Percentiles rank a stretch among this genome's conserved stretches.
Evolutionary conservation across 2,797 vertebrate genomes (phyloP).

Genomic region (Coracias cyanogaster): DNA sequence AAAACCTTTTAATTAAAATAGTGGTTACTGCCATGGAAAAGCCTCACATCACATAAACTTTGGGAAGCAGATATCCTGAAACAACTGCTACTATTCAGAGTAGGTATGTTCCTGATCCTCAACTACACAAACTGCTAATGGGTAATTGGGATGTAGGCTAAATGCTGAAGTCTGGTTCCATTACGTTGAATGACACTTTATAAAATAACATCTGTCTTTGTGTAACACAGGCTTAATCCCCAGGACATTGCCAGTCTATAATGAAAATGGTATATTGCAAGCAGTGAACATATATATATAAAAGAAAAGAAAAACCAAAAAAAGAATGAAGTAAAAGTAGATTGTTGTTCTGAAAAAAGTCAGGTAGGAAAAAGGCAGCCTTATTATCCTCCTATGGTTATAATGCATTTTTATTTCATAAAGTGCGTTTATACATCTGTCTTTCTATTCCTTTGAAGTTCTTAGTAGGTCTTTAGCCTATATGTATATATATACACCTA

Average conservation of each 20-base stretch:
- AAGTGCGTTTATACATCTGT: not conserved
- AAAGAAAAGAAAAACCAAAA: no score
- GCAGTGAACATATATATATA: not conserved
- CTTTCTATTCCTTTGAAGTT: not conserved
- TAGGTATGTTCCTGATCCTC: conserved; percentile 3
- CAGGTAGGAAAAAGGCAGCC: not conserved
- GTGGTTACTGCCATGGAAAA: not conserved
- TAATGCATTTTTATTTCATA: not conserved
- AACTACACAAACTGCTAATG: conserved; percentile 19
- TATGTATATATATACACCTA: no score
- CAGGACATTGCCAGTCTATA: not conserved
- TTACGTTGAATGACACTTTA: conserved; percentile 32
- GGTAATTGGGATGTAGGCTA: conserved; percentile 27
- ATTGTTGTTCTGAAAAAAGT: not conserved
- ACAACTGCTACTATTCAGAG: not conserved
- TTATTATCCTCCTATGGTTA: not conserved
- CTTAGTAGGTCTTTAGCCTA: not conserved
- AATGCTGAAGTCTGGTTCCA: conserved; percentile 36
- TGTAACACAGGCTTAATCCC: conserved; percentile 17
- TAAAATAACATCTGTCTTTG: conserved; percentile 51
- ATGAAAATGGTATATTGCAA: conserved; percentile 15
- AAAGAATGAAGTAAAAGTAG: not conserved
- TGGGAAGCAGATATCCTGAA: not conserved
- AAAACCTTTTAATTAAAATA: not conserved
- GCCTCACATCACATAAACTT: not conserved